Percentiles rank a stretch among this genome's conserved stretches.
phyloP scores from a whole-genome alignment of 2,113 vertebrate genomes.

The Proteles cristata region DNA sequence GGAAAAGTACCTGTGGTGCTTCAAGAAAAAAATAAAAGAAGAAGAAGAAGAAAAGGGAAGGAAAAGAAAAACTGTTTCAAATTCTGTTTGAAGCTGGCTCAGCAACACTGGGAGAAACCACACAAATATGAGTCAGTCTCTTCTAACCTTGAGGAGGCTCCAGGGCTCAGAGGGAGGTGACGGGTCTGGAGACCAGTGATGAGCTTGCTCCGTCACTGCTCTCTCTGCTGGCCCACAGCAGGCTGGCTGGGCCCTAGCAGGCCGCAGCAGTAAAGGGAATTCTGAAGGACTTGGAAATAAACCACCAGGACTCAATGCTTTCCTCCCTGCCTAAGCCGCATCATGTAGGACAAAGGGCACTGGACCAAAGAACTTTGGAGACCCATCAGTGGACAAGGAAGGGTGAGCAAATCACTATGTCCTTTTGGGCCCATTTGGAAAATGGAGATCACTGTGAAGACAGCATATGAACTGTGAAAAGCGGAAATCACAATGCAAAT shows the following conservation, averaged over 20 bases:
- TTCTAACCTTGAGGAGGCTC: not conserved
- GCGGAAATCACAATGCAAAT: not conserved
- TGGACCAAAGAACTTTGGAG: not conserved
- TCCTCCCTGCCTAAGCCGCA: not conserved
- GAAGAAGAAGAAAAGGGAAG: not conserved
- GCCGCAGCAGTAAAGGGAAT: not conserved
- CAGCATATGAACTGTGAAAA: not conserved
- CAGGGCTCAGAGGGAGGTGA: not conserved
- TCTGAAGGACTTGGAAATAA: not conserved
- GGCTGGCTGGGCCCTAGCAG: not conserved
- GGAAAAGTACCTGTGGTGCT: not conserved
- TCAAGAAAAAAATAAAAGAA: not conserved
- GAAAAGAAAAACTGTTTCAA: not conserved
- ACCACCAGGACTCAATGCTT: not conserved
- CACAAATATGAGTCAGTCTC: not conserved
- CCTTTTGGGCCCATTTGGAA: not conserved
- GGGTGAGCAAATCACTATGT: not conserved
- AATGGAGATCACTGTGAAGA: not conserved
- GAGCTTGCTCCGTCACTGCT: not conserved
- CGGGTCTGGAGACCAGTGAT: not conserved
- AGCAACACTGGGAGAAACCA: not conserved
- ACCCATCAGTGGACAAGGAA: not conserved
- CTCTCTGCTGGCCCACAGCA: not conserved
- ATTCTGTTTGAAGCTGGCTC: not conserved
- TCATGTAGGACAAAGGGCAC: not conserved